Evolutionary conservation across 2,797 vertebrate species (phyloP), one percentile per base, ranked within the genome.

Genomic region (Gorsachius magnificus): DNA sequence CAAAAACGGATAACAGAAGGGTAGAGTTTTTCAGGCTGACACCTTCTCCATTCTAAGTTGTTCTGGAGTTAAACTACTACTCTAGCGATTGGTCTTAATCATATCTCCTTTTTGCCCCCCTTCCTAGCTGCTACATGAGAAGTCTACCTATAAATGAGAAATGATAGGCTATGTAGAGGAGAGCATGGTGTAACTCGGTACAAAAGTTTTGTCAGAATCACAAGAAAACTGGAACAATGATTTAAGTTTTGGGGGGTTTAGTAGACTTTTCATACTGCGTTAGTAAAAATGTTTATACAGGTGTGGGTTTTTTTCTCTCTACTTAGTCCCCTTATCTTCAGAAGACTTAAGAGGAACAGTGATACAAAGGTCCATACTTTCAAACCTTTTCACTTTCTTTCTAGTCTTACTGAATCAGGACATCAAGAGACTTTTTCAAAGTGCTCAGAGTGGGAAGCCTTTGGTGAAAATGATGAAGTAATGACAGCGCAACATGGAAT

Each of bases 361-460:
- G n/a, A 69, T 70, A 28, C 17, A 51, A 17, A 45, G 21, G 13
- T 84, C 20, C 10, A 1, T n/a, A 25, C 11, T 85, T 83, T 91
- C 26, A 85, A 25, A 50, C 29, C 16, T 85, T 91, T 60, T 71
- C 5, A 5, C 65, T 96, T 93, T 63, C 45, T 74, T 94, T 82
- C 35, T 77, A 97, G 95, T 66, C 46, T 94, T 57, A 57, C 60
- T 24, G 87, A 75, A 36, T 65, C 91, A 14, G 72, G 68, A 69
- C 75, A 24, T 75, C 72, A 83, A 41, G 89, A 92, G 10, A 24
- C 71, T 50, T 74, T 91, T 71, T 64, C 95, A 4, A 41, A 76
- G 41, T 83, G 60, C 58, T 83, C 92, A 15, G 84, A 96, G 24
- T 93, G 94, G 95, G 87, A 92, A 80, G 43, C 33, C 29, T 87